Base-by-base conservation (phyloP, 1,140 invertebrate species). In the Uloborus diversus region DNA sequence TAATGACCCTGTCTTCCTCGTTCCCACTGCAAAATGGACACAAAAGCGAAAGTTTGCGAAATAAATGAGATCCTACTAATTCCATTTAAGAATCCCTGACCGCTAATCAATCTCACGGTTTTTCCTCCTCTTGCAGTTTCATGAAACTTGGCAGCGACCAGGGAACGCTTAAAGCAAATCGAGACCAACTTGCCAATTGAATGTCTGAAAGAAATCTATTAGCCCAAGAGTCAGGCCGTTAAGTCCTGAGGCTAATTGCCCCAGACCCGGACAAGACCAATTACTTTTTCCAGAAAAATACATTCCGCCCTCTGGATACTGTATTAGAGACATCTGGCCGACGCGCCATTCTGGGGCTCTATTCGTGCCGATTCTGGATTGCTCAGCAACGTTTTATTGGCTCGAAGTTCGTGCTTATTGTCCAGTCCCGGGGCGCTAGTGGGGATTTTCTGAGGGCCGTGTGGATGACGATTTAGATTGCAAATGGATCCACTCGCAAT, bases 211-310 rank as follows among this genome's bases (percentile, higher is more conserved):
- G 25, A 37, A 42, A 65, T 65, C 62, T 65, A 65, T 65, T 65
- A 65, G 62, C 32, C 20, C n/a, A n/a, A 37, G 62, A 65, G 62
- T 65, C 62, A 65, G 33, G 33, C 33, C 62, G 62, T 65, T 42
- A 65, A 65, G 62, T 42, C 62, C 11, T 25, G 14, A 37, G 35
- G 62, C 62, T 65, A 65, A 65, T 65, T 65, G 62, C 25, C 47
- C 62, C 62, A 42, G 9, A 20, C 32, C 35, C 33, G 20, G 62
- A 65, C 62, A 65, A 42, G n/a, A 14, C 33, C 62, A 65, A 65
- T 65, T 65, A 65, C 62, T 65, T 65, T 65, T n/a, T n/a, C n/a
- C n/a, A n/a, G n/a, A n/a, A n/a, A n/a, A n/a, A n/a, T n/a, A n/a
- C n/a, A n/a, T n/a, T n/a, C n/a, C n/a, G n/a, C n/a, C n/a, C n/a